phyloP scores from a whole-genome alignment of 2,113 vertebrate species.

The Sylvicapra grimmia region DNA sequence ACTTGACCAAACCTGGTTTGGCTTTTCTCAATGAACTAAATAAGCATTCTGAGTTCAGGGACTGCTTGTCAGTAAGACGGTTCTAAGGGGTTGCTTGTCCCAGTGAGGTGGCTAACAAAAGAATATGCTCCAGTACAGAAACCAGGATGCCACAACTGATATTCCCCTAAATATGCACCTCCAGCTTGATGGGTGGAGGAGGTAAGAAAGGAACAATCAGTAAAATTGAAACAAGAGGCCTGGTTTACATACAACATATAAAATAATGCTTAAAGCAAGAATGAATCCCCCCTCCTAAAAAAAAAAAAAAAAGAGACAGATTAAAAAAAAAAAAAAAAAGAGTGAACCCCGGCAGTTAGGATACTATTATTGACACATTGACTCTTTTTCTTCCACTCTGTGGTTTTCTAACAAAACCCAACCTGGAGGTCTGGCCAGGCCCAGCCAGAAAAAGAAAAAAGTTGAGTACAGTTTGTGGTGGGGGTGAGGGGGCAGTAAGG shows the following conservation, averaged over 20 bases:
- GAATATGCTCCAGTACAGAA: constrained; percentile 12
- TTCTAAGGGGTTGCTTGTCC: background rate
- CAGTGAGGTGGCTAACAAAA: background rate
- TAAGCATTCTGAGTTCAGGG: background rate
- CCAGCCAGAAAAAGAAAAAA: background rate
- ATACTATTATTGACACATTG: background rate
- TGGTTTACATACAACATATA: background rate
- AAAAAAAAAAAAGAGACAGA: background rate
- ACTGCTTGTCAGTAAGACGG: background rate
- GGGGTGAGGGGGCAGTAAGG: background rate
- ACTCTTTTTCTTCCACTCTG: background rate
- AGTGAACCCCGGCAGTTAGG: background rate
- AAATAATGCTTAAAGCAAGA: background rate
- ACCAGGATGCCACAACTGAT: constrained; percentile 11
- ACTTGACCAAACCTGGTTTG: constrained; percentile 44
- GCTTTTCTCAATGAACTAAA: constrained; percentile 47
- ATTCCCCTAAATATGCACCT: background rate
- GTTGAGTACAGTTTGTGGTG: background rate
- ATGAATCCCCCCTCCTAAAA: background rate
- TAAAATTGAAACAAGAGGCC: background rate
- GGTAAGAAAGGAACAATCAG: background rate
- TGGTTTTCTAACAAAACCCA: constrained; percentile 21
- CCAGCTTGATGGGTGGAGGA: background rate
- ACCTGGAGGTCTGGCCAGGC: background rate
- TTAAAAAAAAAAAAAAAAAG: background rate